Evolutionary conservation across 2,797 vertebrate species (phyloP), one percentile per base, ranked within the genome.

Genomic region (Gymnodraco acuticeps): DNA sequence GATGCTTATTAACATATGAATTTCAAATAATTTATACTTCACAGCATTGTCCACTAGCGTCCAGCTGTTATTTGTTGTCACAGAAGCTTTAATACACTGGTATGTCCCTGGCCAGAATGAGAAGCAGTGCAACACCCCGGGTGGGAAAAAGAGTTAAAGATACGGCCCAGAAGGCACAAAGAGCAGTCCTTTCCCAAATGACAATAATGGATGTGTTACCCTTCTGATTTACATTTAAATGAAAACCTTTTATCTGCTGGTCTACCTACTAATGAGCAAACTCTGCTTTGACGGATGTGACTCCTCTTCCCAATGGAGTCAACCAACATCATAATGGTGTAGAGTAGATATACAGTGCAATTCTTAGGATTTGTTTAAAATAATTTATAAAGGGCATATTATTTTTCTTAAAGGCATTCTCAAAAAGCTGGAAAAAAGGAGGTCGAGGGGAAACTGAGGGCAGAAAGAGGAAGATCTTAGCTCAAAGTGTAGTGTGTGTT

Each of bases 211-310:
- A 93, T 94, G 92, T 92, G 92, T 92, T 89, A 88, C 89, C 73
- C 80, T 83, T 91, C 86, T 90, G 91, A 94, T 94, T 95, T 93
- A 88, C 93, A 94, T 94, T 92, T 93, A 93, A 94, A 95, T 94
- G 88, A 93, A 90, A 93, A 86, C 60, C 78, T 91, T 93, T 93
- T 93, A 94, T 94, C 92, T 84, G 77, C 77, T 78, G 68, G 75
- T 89, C 88, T 81, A 87, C 82, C 81, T 87, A 73, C 86, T 91
- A 89, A 91, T 86, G 82, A 92, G 78, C 72, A 80, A 67, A 70
- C 76, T 81, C 50, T 62, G 73, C 74, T 86, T 72, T 82, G 83
- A 92, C 88, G 87, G 88, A 90, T 87, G 75, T 70, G 82, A 81
- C 66, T 85, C 68, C 68, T 87, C 43, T 84, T 67, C 19, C 33